A percentile compares a stretch with the other conserved stretches of the same genome.
Evolutionary conservation across 2,888 invertebrate genomes (phyloP).

Genomic region (Podotricha telesiphe): DNA sequence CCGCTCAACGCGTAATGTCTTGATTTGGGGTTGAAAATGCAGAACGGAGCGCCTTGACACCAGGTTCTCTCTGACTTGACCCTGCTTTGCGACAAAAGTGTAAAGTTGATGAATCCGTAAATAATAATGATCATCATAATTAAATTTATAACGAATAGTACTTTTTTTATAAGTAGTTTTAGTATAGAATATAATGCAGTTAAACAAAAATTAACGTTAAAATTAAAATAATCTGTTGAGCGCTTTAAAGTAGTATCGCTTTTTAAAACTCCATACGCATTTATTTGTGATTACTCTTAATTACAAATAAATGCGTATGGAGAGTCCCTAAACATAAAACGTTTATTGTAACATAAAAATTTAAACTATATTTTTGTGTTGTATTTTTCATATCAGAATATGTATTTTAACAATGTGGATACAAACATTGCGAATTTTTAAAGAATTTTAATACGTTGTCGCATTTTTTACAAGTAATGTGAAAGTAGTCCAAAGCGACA

Average conservation of each 20-base stretch:
- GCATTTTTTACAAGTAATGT: no score
- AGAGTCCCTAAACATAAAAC: conserved; percentile 18
- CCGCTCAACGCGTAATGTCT: no score
- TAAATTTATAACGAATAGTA: conserved; percentile 45
- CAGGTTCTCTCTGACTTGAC: no score
- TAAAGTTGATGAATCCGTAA: no score
- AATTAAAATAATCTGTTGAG: no score
- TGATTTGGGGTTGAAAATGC: no score
- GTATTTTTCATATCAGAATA: neutral
- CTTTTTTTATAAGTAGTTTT: conserved; percentile 8
- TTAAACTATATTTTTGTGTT: neutral
- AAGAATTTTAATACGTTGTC: no score
- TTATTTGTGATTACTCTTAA: conserved; percentile 27
- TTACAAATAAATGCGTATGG: no score
- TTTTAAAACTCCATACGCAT: conserved; percentile 20
- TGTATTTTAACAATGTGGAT: neutral
- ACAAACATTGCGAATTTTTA: no score
- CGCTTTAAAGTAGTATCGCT: conserved; percentile 14
- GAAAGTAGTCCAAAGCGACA: neutral
- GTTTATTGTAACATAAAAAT: conserved; percentile 15
- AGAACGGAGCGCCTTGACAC: no score
- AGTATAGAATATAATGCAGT: neutral
- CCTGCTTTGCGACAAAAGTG: no score
- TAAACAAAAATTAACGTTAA: conserved; percentile 24
- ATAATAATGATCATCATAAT: no score